Evolutionary conservation across 1,140 invertebrate species (phyloP).

Genomic region (Lethrus apterus): DNA sequence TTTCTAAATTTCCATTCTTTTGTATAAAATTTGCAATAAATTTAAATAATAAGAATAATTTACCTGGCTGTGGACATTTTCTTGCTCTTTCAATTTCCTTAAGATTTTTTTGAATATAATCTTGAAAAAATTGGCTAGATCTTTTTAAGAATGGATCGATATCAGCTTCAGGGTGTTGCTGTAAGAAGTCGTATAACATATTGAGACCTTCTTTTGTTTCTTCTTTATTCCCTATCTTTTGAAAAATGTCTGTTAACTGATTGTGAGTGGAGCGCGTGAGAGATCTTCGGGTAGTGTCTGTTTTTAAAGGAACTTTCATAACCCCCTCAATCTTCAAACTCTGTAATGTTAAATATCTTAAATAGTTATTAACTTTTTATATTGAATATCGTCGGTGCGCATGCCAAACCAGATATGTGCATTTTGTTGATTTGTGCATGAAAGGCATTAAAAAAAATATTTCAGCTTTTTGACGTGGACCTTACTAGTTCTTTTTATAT

Average conservation of each 20-base stretch:
- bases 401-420: no score
- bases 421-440: no score
- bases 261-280: constrained; percentile 72
- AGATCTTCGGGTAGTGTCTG: constrained; percentile 44
- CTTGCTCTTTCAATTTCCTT: constrained; percentile 66
- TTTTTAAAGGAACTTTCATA: constrained; percentile 39
- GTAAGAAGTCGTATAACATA: constrained; percentile 84
- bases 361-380: no score
- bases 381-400: no score
- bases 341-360: constrained; percentile 31
- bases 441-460: no score
- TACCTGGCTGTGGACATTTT: constrained; percentile 25
- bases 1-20: background rate
- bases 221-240: constrained; percentile 84
- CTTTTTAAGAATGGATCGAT: constrained; percentile 85
- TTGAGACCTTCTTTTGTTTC: constrained; percentile 79
- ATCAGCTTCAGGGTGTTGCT: constrained; percentile 83
- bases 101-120: constrained; percentile 83
- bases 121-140: constrained; percentile 85
- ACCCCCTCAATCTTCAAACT: constrained; percentile 47
- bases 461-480: no score
- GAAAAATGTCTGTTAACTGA: constrained; percentile 82
- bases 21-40: background rate
- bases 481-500: no score
- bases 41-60: background rate